A percentile compares a stretch with the other conserved stretches of the same genome.
Evolutionary conservation across 2,888 invertebrate genomes (phyloP).

Genomic region (Coenonympha arcania): DNA sequence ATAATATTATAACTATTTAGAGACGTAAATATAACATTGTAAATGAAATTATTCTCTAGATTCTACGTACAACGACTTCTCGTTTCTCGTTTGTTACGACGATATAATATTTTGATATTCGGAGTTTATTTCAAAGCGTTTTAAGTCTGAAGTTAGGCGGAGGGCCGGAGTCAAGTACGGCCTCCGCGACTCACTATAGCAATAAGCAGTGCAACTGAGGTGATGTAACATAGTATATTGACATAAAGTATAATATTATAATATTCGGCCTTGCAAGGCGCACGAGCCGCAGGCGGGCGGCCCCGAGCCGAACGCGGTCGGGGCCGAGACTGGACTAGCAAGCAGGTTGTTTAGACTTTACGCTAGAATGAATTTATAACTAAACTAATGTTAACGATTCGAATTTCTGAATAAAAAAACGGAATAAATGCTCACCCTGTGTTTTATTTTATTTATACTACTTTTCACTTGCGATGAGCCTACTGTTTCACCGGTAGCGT

Average conservation of each 20-base stretch:
- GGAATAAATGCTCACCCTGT: constrained; percentile 37
- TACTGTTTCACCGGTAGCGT: too few relatives aligned
- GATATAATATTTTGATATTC: constrained; percentile 53
- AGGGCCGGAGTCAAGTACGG: not conserved
- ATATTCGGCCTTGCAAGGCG: constrained; percentile 22
- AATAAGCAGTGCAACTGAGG: constrained; percentile 55
- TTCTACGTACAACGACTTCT: constrained; percentile 56
- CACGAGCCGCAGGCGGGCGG: too few relatives aligned
- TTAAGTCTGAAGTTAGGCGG: constrained; percentile 29
- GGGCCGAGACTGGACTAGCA: constrained; percentile 51
- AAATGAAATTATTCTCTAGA: constrained; percentile 35
- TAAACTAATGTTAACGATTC: constrained; percentile 55
- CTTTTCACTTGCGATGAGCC: not conserved
- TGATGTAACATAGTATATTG: not conserved
- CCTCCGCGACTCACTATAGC: constrained; percentile 35
- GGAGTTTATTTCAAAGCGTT: constrained; percentile 47
- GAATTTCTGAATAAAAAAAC: constrained; percentile 61
- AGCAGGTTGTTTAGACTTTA: constrained; percentile 60
- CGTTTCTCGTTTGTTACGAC: constrained; percentile 50
- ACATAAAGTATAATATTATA: not conserved
- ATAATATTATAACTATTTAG: constrained; percentile 32
- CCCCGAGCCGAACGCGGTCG: not conserved
- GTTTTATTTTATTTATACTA: constrained; percentile 23
- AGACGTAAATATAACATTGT: constrained; percentile 36
- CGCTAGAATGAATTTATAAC: constrained; percentile 64